Evolutionary conservation across 2,888 invertebrate genomes (phyloP), one percentile per base, ranked within the genome.

Genomic region (Cephus nigrinus): DNA sequence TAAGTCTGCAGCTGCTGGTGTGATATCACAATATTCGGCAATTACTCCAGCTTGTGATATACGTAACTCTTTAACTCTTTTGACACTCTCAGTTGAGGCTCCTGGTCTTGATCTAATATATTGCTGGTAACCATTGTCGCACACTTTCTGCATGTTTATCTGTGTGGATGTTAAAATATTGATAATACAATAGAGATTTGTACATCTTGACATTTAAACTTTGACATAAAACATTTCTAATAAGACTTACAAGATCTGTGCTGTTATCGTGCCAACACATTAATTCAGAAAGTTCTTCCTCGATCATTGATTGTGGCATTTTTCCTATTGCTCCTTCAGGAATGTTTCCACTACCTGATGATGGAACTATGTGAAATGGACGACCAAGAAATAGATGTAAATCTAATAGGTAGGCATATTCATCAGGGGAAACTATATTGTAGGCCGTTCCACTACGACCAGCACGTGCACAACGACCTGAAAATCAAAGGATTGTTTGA

Each of bases 391-490:
- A 99, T 82, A 99, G 93, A 90, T 98, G 97, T 75, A 99, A 93
- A 92, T 99, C 99, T n/a, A 99, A 90, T 11, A 99, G 92, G 91
- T 98, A 98, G 0, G 99, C 95, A 74, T 97, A 93, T 91, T 99
- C 99, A 80, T 99, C 99, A 0, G 96, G 95, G 0, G 96, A 93
- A 40, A 99, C 94, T 69, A 99, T 94, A 0, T 98, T 98, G 91
- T 96, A 98, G 0, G 99, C 98, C 1, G 95, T 96, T 55, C 99
- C 99, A 68, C 95, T 94, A 55, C 98, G 93, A 0, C 99, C 99
- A 76, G 99, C 99, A 85, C 99, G 94, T 3, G 99, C 99, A 91
- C 99, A 99, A 80, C 99, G 95, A 83, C 96, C 96, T 96, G 74
- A 31, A 74, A 76, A 76, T 68, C 33, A 80, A 68, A 68, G 31